A percentile compares a stretch with the other conserved stretches of the same genome.
Evolutionary conservation across 2,888 invertebrate genomes (phyloP).

Genomic region (Hypomecis punctinalis): DNA sequence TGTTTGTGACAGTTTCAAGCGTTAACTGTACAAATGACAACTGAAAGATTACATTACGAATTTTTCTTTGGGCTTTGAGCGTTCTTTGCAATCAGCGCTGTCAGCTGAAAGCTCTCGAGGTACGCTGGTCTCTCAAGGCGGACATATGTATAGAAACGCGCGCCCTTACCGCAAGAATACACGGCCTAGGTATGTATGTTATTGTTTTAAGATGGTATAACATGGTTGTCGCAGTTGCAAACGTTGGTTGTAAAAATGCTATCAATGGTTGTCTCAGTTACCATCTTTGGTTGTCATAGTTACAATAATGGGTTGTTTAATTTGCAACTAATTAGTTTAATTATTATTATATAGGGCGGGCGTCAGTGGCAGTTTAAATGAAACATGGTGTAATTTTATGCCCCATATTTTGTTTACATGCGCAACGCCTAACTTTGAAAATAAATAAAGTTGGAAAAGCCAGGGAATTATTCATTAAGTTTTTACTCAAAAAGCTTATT

Average conservation of each 20-base stretch:
- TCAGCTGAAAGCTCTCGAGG: slow-evolving; percentile 79
- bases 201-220: background rate
- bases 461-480: no score
- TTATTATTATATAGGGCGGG: no score
- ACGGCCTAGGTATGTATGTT: slow-evolving; percentile 59
- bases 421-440: no score
- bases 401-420: no score
- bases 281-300: background rate
- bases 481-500: background rate
- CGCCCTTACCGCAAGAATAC: slow-evolving; percentile 62
- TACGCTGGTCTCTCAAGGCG: slow-evolving; percentile 82
- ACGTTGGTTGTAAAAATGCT: background rate
- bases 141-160: slow-evolving; percentile 82
- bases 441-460: no score
- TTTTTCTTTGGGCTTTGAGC: slow-evolving; percentile 57
- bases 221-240: no score
- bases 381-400: no score
- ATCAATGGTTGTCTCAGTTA: background rate
- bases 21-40: no score
- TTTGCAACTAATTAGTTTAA: background rate
- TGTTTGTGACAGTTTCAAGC: no score
- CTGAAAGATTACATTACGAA: no score
- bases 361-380: no score
- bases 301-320: background rate
- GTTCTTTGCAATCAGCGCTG: slow-evolving; percentile 66